Conservation (phyloP, 2,113 vertebrate genomes). For the Eleginops maclovinus region DNA sequence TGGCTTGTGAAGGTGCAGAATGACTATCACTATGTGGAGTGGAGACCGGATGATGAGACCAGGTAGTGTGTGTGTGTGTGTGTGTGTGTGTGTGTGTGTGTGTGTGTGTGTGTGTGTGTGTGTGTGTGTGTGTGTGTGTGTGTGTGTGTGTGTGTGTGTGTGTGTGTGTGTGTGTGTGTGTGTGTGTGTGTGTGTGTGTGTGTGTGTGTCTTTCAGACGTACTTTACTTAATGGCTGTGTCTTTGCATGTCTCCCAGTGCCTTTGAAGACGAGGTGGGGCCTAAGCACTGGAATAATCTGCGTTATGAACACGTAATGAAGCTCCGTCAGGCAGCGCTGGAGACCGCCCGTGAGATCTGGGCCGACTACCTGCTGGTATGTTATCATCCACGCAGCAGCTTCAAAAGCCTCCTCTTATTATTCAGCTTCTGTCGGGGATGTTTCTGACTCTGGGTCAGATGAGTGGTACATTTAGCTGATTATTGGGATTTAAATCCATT, state of each 20-base stretch:
- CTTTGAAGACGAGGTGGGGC: slow-evolving; percentile 87
- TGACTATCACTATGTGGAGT: slow-evolving; percentile 91
- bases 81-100: not conserved
- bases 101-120: slow-evolving; percentile 19
- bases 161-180: slow-evolving; percentile 5
- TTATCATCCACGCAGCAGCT: slow-evolving; percentile 14
- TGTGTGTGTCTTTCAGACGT: not conserved
- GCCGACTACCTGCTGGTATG: slow-evolving; percentile 91
- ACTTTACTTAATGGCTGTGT: slow-evolving; percentile 26
- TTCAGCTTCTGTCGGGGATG: not conserved
- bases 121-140: not conserved
- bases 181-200: no score
- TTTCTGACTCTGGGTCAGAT: not conserved
- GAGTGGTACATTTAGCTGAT: not conserved
- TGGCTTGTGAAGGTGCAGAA: slow-evolving; percentile 89
- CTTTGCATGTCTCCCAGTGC: slow-evolving; percentile 59
- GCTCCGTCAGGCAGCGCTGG: slow-evolving; percentile 89
- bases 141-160: slow-evolving; percentile 6
- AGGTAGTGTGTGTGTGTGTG: slow-evolving; percentile 75
- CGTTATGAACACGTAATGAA: slow-evolving; percentile 92
- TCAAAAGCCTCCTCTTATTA: slow-evolving; percentile 4
- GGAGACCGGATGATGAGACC: slow-evolving; percentile 87
- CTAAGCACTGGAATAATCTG: slow-evolving; percentile 89
- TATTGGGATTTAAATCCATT: not conserved
- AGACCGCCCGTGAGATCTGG: slow-evolving; percentile 88